Percentiles rank a stretch among this genome's conserved stretches.
phyloP scores from a whole-genome alignment of 1,140 invertebrate species.

The Aricia agestis region DNA sequence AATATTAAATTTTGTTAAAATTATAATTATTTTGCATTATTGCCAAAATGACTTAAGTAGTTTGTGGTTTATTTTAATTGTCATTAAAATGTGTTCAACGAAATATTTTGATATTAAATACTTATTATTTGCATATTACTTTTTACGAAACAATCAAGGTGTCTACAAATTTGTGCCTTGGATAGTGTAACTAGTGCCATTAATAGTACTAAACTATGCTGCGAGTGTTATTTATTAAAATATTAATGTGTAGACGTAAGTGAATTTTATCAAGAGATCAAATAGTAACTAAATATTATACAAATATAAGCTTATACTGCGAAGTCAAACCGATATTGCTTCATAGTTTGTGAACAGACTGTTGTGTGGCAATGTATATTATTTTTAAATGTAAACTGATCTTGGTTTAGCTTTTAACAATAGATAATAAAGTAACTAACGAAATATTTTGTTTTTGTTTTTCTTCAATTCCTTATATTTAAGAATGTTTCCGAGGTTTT shows the following conservation, averaged over 20 bases:
- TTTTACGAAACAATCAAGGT: neutral
- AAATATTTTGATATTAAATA: neutral
- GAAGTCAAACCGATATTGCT: neutral
- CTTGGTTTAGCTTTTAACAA: slow-evolving; percentile 35
- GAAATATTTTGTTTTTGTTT: slow-evolving; percentile 28
- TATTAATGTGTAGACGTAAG: slow-evolving; percentile 36
- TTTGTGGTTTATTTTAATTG: neutral
- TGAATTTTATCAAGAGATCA: slow-evolving; percentile 9
- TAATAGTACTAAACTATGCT: slow-evolving; percentile 47
- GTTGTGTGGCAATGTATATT: slow-evolving; percentile 10
- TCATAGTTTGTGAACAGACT: slow-evolving; percentile 10
- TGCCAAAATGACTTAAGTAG: neutral
- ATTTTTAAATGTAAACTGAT: slow-evolving; percentile 18
- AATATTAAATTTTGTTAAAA: too few species aligned
- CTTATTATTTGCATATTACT: neutral
- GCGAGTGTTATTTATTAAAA: slow-evolving; percentile 47
- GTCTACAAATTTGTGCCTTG: slow-evolving; percentile 42
- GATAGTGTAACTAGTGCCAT: slow-evolving; percentile 57
- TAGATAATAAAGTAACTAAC: slow-evolving; percentile 51
- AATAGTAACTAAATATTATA: neutral
- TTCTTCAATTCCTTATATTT: neutral
- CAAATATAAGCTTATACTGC: slow-evolving; percentile 1
- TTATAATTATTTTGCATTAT: neutral
- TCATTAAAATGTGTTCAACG: neutral
- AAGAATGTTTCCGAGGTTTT: too few species aligned